Evolutionary conservation across 2,888 invertebrate species (phyloP), one percentile per base, ranked within the genome.

Genomic region (Acheta domesticus): DNA sequence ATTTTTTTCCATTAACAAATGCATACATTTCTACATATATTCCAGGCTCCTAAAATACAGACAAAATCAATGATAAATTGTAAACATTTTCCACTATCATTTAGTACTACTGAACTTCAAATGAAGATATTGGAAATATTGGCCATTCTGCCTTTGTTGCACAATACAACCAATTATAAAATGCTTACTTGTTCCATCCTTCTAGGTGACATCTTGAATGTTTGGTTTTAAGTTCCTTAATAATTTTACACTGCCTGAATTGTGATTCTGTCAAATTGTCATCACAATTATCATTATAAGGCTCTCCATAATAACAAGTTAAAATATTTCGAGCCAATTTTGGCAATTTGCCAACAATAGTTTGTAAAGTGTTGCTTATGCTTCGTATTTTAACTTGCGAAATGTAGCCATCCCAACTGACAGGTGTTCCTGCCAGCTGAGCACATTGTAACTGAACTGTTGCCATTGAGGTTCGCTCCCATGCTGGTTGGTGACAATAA

Each of bases 371-470:
- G 74, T 80, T 80, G 12, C 75, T 79, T 5, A 80, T 50, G 49
- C 77, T 80, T 48, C 49, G 23, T 36, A 80, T 77, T 21, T 75
- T 75, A 14, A 75, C 75, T 78, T 93, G 91, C 19, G 90, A 89
- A 0, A 96, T 90, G 83, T 91, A 92, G 49, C 96, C 96, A 83
- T 93, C 89, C 90, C 91, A 91, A 62, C 84, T 83, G 4, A 88
- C 86, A 78, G 85, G 85, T 3, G 84, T 83, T 49, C 93, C 92
- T 82, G 92, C 91, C 2, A 96, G 87, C 81, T 93, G 89, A 0
- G 92, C 89, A 84, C 96, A 96, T 80, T 92, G 92, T 0, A 93
- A 88, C 87, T 96, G 95, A 0, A 93, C 91, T 76, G 90, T 88
- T 0, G 93, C 93, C 83, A 92, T 91, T 82, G 93, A 94, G 75